Base-by-base conservation (phyloP, 2,888 invertebrate species). In the Hipparchia semele region DNA sequence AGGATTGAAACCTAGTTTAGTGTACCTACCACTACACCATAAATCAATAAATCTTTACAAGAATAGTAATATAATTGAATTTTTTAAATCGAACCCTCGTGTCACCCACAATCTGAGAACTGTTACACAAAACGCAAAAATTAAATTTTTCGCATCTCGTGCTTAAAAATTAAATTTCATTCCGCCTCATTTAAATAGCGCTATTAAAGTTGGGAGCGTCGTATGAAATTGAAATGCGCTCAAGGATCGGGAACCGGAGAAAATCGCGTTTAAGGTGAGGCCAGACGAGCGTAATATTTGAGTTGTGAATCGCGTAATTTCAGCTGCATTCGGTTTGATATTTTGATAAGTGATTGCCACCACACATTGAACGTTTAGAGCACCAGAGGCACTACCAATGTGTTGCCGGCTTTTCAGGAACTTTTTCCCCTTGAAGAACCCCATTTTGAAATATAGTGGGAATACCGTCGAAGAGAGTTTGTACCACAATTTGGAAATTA, bases 161-260 rank as follows among this genome's bases (percentile, higher is more conserved):
- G 33, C 53, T 53, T 53, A 33, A 65, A 53, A 33, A 51, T 64
- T 6, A 53, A 65, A 65, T 65, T 53, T 23, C 53, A 53, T 65
- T 65, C 53, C 23, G 12, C 53, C 65, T 53, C 9, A 65, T 65
- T 65, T 65, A 53, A 65, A 53, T 33, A 53, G 65, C 51, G 13
- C 51, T 53, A 53, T 65, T 65, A 65, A 65, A 65, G 51, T 51
- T 51, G 10, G 51, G 12, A 33, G 51, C 53, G 49, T 51, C 64
- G 65, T 12, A 65, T 65, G 51, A 65, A 65, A 65, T 65, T 65
- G 65, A 53, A 65, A 65, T 65, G 65, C 65, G 65, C 51, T 53
- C 53, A 33, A 53, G 53, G 12, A 33, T 51, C 23, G 9, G 64
- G 23, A 64, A 33, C 23, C 53, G 51, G 23, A 12, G 64, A 23